Conservation (phyloP, 2,888 invertebrate species). For the Polyploca ridens region DNA sequence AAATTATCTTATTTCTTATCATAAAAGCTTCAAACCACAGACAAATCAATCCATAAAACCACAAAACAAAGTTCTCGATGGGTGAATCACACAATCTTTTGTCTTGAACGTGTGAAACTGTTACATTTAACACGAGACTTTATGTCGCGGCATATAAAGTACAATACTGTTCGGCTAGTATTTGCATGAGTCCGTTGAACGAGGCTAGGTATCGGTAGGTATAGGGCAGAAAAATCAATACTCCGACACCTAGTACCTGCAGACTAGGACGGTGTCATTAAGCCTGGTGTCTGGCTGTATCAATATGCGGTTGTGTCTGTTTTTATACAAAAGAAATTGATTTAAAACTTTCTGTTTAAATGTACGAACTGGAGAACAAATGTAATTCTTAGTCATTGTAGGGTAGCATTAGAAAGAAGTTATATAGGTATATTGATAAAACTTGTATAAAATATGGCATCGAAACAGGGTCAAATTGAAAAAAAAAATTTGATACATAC, state of each 20-base stretch:
- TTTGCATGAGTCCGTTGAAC: conserved; percentile 11
- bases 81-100: conserved; percentile 65
- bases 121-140: conserved; percentile 24
- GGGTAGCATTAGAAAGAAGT: too few relatives aligned
- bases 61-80: conserved; percentile 47
- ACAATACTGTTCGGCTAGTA: neutral
- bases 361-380: neutral
- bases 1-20: conserved; percentile 18
- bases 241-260: conserved; percentile 36
- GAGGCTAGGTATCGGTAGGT: conserved; percentile 11
- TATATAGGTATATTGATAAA: too few relatives aligned
- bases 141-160: conserved; percentile 13
- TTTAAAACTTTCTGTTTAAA: neutral
- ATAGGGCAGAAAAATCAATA: conserved; percentile 59
- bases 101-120: conserved; percentile 47
- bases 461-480: too few relatives aligned
- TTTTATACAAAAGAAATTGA: neutral
- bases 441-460: too few relatives aligned
- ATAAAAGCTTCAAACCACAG: conserved; percentile 32
- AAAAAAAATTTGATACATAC: too few relatives aligned
- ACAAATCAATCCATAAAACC: neutral
- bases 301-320: neutral
- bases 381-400: too few relatives aligned
- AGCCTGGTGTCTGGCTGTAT: conserved; percentile 3
- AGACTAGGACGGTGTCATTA: conserved; percentile 9